Base-by-base conservation (phyloP, 2,113 vertebrate genomes). In the Aix galericulata region DNA sequence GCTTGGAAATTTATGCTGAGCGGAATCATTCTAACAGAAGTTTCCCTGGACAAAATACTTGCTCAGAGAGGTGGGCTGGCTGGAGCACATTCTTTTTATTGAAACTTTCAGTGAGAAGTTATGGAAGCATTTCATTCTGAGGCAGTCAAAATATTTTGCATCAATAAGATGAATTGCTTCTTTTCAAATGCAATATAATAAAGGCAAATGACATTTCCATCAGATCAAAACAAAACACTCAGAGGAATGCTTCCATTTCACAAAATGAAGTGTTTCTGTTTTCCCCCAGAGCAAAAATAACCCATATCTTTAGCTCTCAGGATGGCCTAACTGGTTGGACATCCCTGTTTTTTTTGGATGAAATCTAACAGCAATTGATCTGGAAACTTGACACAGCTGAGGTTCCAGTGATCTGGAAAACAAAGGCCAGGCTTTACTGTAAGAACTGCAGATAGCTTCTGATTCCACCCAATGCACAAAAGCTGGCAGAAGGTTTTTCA, bases 181-280 rank as follows among this genome's bases (percentile, higher is more conserved):
- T 68, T 92, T 87, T 91, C 4, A 12, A 82, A 89, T 69, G 40
- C 34, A 79, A 67, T 89, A 40, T 73, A 92, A 89, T 91, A 89
- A 92, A 91, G 27, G 32, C 71, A 95, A 93, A 95, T 87, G n/a
- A 46, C 66, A 66, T 82, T 89, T 87, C 56, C 56, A 91, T 88
- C 42, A 78, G 60, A 84, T 72, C 1, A 2, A 77, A 88, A 80
- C n/a, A 76, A 69, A 86, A 68, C 62, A 79, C 32, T 94, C 64
- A 29, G 31, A 76, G 12, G 58, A 88, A 72, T 11, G 4, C 3
- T 91, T 80, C 56, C 44, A 76, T 53, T 87, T 64, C 29, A 68
- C 9, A 82, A 27, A 46, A 38, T 21, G 6, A 82, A 76, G 26
- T 34, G 22, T 40, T 89, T 82, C 29, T 68, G 3, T 46, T 93